Evolutionary conservation across 2,113 vertebrate species (phyloP).

Genomic region (Raja brachyura): DNA sequence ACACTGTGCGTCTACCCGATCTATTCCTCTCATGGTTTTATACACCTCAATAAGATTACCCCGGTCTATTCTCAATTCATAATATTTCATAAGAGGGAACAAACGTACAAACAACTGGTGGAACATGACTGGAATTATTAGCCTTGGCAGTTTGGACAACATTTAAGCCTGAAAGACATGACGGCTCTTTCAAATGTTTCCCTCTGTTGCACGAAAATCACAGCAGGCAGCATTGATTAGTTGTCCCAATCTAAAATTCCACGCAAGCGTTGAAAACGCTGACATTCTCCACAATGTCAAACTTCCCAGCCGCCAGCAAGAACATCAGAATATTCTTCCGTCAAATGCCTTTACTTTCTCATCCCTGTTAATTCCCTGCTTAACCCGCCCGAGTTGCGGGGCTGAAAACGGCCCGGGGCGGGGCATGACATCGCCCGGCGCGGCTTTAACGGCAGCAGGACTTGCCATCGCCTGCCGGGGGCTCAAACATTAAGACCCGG

Average conservation of each 20-base stretch:
- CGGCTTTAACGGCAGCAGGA: no score
- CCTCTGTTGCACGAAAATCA: not conserved
- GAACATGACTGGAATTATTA: not conserved
- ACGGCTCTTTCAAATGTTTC: not conserved
- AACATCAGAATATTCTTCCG: not conserved
- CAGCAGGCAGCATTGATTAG: not conserved
- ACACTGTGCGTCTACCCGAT: no score
- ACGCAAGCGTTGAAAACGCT: not conserved
- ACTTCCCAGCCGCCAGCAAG: not conserved
- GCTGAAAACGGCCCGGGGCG: no score
- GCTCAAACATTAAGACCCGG: no score
- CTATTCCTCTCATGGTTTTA: no score
- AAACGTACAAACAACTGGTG: not conserved
- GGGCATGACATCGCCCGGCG: no score
- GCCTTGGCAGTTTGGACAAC: not conserved
- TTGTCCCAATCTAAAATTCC: not conserved
- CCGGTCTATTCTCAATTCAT: no score
- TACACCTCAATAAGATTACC: no score
- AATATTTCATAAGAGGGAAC: no score
- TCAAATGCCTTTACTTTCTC: not conserved
- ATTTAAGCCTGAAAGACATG: not conserved
- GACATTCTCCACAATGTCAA: not conserved
- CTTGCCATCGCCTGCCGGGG: no score
- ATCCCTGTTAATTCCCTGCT: no score
- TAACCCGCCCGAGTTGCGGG: no score